Conservation (phyloP, 2,113 vertebrate species). For the Chaetura pelagica region DNA sequence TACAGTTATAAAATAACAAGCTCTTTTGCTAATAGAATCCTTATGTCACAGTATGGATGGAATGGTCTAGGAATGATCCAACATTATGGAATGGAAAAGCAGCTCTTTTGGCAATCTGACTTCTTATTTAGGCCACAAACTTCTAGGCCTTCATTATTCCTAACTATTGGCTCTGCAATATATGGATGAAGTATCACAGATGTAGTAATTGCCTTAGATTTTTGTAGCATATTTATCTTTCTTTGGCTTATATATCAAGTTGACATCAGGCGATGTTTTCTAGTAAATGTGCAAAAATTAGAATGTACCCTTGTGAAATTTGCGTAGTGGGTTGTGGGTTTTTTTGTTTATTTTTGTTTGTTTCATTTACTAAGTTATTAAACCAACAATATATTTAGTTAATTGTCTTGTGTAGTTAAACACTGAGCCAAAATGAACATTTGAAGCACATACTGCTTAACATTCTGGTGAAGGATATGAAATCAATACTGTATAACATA, state of each 20-base stretch:
- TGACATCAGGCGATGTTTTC: not conserved
- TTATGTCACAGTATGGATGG: not conserved
- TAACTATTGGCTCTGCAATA: not conserved
- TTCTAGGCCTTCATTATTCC: not conserved
- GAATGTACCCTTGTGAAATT: not conserved
- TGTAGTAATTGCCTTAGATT: not conserved
- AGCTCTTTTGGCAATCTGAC: not conserved
- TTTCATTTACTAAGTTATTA: constrained; percentile 3
- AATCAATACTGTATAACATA: constrained; percentile 3
- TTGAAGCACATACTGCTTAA: constrained; percentile 2
- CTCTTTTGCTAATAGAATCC: not conserved
- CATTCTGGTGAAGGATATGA: not conserved
- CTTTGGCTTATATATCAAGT: not conserved
- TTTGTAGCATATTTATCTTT: not conserved
- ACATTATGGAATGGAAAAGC: not conserved
- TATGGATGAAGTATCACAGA: not conserved
- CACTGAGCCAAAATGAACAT: constrained; percentile 23
- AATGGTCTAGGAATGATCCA: not conserved
- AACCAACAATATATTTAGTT: not conserved
- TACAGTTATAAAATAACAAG: not conserved
- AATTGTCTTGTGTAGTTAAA: not conserved
- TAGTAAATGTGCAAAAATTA: not conserved
- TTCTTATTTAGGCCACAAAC: not conserved
- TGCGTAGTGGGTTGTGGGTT: not conserved
- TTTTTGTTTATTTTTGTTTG: not conserved